Percentiles rank a stretch among this genome's conserved stretches.
phyloP scores from a whole-genome alignment of 2,113 vertebrate species.

The rabbit (Oryctolagus cuniculus) region mOryCun1.1 NC_091433.1:142683501-142684000 shows the following conservation, averaged over 20 bases:
- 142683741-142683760: background rate
- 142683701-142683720: background rate
- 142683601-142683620: conserved; percentile 45
- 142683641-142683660: conserved; percentile 18
- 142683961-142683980: background rate
- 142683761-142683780: background rate
- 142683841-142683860: background rate
- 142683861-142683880: background rate
- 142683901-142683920: background rate
- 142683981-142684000: background rate
- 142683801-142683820: background rate
- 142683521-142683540: background rate
- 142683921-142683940: background rate
- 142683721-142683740: background rate
- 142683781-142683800: background rate
- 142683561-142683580: background rate
- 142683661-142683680: background rate
- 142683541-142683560: background rate
- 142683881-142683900: background rate
- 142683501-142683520: background rate
- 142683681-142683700: background rate
- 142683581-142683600: background rate
- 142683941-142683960: background rate
- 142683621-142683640: conserved; percentile 27
- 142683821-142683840: background rate